These are phyloP conservation scores for Paracanthobrama guichenoti DNA, from an alignment of 2,113 vertebrate genomes.

Conservation along the genomic window DNA sequence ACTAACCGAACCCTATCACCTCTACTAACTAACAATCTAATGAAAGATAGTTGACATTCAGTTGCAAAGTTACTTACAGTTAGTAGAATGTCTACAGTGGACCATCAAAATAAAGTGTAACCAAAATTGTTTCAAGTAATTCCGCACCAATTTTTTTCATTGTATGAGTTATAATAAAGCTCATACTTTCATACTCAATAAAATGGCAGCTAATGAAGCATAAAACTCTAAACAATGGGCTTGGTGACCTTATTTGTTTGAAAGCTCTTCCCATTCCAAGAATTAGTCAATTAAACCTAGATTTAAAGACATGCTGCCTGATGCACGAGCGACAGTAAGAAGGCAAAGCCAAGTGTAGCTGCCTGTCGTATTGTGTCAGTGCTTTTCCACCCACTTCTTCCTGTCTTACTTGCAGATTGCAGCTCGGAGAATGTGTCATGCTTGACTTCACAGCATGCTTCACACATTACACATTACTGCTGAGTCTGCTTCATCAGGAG, in stretches of 20 bases:
- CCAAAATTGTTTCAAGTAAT: no score
- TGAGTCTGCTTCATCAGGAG: conserved; percentile 53
- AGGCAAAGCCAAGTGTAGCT: conserved; percentile 58
- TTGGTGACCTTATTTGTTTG: not conserved
- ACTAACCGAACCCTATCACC: no score
- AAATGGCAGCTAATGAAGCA: not conserved
- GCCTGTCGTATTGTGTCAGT: conserved; percentile 85
- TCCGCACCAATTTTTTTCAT: no score
- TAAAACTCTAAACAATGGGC: not conserved
- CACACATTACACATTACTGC: conserved; percentile 57
- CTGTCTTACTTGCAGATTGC: conserved; percentile 56
- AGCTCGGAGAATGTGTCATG: conserved; percentile 51
- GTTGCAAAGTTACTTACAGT: no score
- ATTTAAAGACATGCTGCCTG: not conserved
- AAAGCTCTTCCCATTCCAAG: not conserved
- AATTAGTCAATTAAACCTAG: not conserved
- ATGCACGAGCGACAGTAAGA: conserved; percentile 27
- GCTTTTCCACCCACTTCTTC: conserved; percentile 64
- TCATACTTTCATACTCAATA: not conserved
- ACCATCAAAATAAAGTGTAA: no score
- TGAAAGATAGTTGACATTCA: no score
- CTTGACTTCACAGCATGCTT: conserved; percentile 58
- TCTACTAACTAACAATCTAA: no score
- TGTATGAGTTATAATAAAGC: not conserved
- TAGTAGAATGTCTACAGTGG: no score